Evolutionary conservation across 2,888 invertebrate genomes (phyloP), one percentile per base, ranked within the genome.

Genomic region (Nowickia ferox): DNA sequence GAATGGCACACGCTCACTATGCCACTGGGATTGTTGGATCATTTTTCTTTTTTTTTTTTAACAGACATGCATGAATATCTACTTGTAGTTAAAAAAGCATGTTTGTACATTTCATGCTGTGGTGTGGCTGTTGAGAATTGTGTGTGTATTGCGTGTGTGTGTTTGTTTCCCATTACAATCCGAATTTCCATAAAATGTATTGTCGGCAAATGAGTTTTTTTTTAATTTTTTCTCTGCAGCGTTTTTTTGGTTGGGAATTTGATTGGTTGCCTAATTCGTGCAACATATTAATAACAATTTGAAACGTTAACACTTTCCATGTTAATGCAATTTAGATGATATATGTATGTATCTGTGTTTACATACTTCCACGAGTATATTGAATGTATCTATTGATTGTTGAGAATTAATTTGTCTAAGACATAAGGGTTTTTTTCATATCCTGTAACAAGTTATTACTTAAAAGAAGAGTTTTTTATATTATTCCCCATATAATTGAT

Each of bases 1-100:
- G 92, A 90, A 91, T 91, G 92, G 92, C 91, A 91, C 91, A 91
- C 91, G 91, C 92, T 90, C 91, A 89, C 85, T 89, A 87, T 91
- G 92, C 91, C 92, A 91, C 92, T 91, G 92, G 88, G 87, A 87
- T 87, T 88, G 87, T 76, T 83, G 86, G 48, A 79, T 85, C 22
- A 85, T 78, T 85, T 85, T 85, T 85, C 68, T 79, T 71, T 40
- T 51, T 81, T 51, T 48, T 76, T 38, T 42, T 40, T 53, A 17
- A 30, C 30, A 30, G 6, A 30, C 30, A 30, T 30, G 4, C 6
- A 69, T 30, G 40, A 38, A 57, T 51, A 40, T n/a, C 15, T 30
- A 53, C 42, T n/a, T 13, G 57, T 55, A 19, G 9, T 13, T 61
- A 10, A 1, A 57, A 53, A 46, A 19, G 15, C 42, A 38, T 15